These are phyloP conservation scores for Platygyra sinensis DNA, from an alignment of 64 coral and sea anemone genomes.

Conservation along the genomic window DNA sequence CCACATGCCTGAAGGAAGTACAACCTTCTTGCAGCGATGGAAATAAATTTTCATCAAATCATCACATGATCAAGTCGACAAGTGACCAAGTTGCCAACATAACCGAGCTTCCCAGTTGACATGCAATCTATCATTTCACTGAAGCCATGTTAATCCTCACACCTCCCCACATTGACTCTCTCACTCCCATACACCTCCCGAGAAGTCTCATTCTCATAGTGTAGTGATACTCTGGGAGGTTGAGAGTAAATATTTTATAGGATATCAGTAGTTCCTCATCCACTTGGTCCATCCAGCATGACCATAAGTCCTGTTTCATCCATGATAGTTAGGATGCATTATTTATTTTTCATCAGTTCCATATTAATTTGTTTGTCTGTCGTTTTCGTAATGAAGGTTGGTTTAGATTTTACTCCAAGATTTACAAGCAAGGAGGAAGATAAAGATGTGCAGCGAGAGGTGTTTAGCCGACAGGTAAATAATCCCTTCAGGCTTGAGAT, in stretches of 20 bases:
- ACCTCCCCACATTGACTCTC: too few species aligned
- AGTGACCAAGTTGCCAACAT: too few species aligned
- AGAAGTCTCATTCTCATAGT: too few species aligned
- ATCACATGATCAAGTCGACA: too few species aligned
- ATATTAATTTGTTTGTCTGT: not conserved
- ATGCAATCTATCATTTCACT: too few species aligned
- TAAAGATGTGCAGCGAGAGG: constrained; percentile 75
- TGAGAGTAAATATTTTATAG: too few species aligned
- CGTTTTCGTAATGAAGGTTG: constrained; percentile 55
- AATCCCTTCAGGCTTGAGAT: not conserved
- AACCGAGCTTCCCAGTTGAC: too few species aligned
- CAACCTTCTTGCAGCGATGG: too few species aligned
- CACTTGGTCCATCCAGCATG: too few species aligned
- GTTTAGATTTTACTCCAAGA: constrained; percentile 91
- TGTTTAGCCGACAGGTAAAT: constrained; percentile 80
- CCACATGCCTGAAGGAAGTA: not conserved
- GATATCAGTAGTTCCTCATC: too few species aligned
- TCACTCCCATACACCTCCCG: not conserved
- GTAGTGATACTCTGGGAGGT: too few species aligned
- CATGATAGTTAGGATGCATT: not conserved
- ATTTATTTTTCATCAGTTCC: not conserved
- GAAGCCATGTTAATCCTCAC: not conserved
- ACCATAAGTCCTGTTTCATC: not conserved
- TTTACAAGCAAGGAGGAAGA: constrained; percentile 75
- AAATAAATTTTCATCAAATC: too few species aligned